Conservation (phyloP, 92 coral and sea anemone species). For the Micromussa lordhowensis region DNA sequence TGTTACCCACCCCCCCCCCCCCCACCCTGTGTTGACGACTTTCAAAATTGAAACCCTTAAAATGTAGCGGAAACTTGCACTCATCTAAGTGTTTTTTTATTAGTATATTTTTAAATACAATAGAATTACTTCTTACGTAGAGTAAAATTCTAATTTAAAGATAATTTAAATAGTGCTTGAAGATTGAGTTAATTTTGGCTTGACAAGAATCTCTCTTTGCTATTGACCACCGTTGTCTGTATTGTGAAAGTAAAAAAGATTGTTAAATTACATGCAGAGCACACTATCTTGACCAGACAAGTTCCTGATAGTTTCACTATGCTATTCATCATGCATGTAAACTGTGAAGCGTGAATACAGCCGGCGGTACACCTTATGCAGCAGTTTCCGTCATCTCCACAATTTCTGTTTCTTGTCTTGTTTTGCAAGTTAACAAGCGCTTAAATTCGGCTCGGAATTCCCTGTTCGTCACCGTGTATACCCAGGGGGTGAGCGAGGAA, state of each 20-base stretch:
- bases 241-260: background rate
- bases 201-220: too few species aligned
- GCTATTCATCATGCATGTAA: background rate
- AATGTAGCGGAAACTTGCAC: too few species aligned
- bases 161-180: too few species aligned
- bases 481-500: constrained; percentile 22
- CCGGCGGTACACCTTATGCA: background rate
- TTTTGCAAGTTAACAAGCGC: constrained; percentile 23
- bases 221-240: background rate
- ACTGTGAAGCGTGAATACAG: background rate
- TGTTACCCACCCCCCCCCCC: too few species aligned
- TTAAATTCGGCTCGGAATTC: constrained; percentile 17
- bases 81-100: too few species aligned
- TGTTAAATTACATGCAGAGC: background rate
- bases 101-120: too few species aligned
- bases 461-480: constrained; percentile 18
- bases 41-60: too few species aligned
- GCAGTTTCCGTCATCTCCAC: background rate
- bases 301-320: too few species aligned
- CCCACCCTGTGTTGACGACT: too few species aligned
- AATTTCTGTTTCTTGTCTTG: background rate
- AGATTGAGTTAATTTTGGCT: too few species aligned
- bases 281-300: background rate
- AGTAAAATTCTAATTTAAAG: too few species aligned
- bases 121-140: too few species aligned